Evolutionary conservation across 2,113 vertebrate species (phyloP), one percentile per base, ranked within the genome.

Genomic region (Labeo rohita): DNA sequence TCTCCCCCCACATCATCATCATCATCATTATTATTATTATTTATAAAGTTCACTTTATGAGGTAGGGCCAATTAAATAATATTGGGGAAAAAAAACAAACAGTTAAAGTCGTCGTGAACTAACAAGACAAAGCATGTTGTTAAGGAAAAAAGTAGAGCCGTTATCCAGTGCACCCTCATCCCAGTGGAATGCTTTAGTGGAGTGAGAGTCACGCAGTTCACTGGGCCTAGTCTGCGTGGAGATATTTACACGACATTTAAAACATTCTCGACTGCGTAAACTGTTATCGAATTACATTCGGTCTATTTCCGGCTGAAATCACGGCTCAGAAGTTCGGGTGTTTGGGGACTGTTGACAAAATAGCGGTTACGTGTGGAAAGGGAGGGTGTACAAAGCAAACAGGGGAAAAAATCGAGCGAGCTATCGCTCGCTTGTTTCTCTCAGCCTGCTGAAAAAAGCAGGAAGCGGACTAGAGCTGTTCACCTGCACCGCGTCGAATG

Each of bases 281-380:
- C 4, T 70, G 34, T 65, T 16, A 11, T 45, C 18, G 39, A 47
- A 21, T 23, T 23, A 43, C 89, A 61, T 65, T 34, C 86, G 89
- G 68, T 59, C 89, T 75, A 47, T 92, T 93, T 93, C 90, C 90
- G 85, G 87, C 86, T 91, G 87, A 91, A 91, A 91, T 90, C 84
- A 90, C 81, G 21, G 84, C 80, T 78, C 49, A 68, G 47, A 86
- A 86, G 54, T 87, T 92, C 56, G 76, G 82, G 50, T n/a, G 36
- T 73, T 81, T 47, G 80, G 34, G 45, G 23, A 10, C 28, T 77
- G 73, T 49, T 50, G 56, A 43, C 61, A 77, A 45, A 68, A 73
- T 59, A 66, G 21, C 66, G 85, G 86, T 66, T 84, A 68, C 63
- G 86, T 47, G 59, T 83, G 36, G 52, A 47, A n/a, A 23, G 54